phyloP scores from a whole-genome alignment of 2,113 vertebrate species.

The Toxotes jaculatrix region DNA sequence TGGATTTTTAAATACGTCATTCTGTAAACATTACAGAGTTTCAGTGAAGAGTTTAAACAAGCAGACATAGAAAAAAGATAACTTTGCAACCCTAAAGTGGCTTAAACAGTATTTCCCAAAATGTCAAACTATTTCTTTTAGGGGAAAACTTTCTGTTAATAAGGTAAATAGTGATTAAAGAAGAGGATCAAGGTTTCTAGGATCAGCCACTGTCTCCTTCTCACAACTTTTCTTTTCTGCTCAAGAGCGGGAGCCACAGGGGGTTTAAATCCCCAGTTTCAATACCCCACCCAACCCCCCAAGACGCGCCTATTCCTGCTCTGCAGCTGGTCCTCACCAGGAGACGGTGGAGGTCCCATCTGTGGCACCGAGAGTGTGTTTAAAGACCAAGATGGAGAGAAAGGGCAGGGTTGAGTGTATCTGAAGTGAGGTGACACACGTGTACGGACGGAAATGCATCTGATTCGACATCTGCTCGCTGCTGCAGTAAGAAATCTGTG shows the following conservation, averaged over 20 bases:
- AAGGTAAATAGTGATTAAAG: conserved; percentile 1
- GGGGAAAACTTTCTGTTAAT: neutral
- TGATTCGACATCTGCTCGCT: conserved; percentile 26
- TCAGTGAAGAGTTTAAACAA: neutral
- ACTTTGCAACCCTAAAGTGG: neutral
- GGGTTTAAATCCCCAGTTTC: conserved; percentile 23
- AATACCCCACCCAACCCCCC: conserved; percentile 18
- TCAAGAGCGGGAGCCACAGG: conserved; percentile 21
- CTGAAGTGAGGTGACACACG: conserved; percentile 17
- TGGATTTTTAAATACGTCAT: neutral
- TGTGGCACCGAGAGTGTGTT: conserved; percentile 47
- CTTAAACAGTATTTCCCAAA: neutral
- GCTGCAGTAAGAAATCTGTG: neutral
- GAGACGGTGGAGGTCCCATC: conserved; percentile 51
- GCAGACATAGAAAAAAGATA: neutral
- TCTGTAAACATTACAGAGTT: neutral
- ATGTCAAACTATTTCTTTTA: neutral
- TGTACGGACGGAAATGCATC: neutral
- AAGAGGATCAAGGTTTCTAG: neutral
- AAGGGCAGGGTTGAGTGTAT: neutral
- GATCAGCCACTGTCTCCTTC: conserved; percentile 12
- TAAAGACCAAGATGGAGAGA: neutral
- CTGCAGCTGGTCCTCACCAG: conserved; percentile 67
- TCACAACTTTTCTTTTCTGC: conserved; percentile 4
- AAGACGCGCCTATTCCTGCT: conserved; percentile 30